Conservation (phyloP, 1,140 invertebrate species). For the Elymnias hypermnestra region DNA sequence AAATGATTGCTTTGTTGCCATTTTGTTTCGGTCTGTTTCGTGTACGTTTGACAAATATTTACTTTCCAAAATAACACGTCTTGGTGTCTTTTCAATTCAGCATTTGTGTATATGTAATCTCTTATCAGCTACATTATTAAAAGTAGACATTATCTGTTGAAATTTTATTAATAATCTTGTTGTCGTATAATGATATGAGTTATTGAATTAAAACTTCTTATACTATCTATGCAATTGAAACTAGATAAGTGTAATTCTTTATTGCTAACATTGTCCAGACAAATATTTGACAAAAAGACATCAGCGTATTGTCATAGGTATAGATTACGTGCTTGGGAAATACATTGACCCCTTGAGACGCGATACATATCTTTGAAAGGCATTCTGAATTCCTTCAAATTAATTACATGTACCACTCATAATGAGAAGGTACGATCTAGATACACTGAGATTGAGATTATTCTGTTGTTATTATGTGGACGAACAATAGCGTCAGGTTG, state of each 20-base stretch:
- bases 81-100: not conserved
- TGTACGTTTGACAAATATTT: conserved; percentile 6
- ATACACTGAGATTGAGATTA: conserved; percentile 19
- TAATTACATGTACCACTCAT: conserved; percentile 15
- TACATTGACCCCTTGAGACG: conserved; percentile 30
- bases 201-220: too few species aligned
- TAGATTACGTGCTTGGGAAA: conserved; percentile 36
- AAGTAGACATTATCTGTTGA: too few species aligned
- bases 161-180: too few species aligned
- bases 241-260: too few species aligned
- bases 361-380: conserved; percentile 21
- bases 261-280: too few species aligned
- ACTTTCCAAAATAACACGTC: not conserved
- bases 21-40: conserved; percentile 5
- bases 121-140: too few species aligned
- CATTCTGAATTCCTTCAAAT: conserved; percentile 21
- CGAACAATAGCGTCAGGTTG: conserved; percentile 21
- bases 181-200: too few species aligned
- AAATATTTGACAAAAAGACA: not conserved
- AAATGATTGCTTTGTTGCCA: too few species aligned
- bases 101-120: not conserved
- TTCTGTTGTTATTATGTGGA: conserved; percentile 21
- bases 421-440: conserved; percentile 19
- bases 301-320: conserved; percentile 31
- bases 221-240: too few species aligned